Percentiles rank a stretch among this genome's conserved stretches.
Evolutionary conservation across 2,888 invertebrate genomes (phyloP).

Genomic region (Sipha maydis): DNA sequence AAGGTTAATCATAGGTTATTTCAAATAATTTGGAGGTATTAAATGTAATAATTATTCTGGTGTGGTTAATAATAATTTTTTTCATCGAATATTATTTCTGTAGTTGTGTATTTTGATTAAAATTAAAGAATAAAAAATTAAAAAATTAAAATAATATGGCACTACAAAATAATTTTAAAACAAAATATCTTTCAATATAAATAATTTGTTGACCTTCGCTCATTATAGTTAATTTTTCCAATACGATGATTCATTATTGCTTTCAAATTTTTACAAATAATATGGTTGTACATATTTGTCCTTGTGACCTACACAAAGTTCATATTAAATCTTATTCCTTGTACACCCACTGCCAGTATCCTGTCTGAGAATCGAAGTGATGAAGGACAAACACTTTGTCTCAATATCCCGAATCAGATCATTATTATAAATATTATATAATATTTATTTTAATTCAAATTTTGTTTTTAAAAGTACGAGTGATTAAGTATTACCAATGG

Average conservation of each 20-base stretch:
- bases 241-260: neutral
- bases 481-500: no score
- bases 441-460: no score
- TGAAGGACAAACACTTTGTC: neutral
- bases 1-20: no score
- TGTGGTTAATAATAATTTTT: no score
- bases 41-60: no score
- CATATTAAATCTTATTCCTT: neutral
- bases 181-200: neutral
- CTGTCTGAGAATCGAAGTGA: neutral
- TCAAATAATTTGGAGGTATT: no score
- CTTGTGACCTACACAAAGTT: constrained; percentile 1
- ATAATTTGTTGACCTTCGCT: neutral
- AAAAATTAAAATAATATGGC: neutral
- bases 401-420: neutral
- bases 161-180: neutral
- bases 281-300: neutral
- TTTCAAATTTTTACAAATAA: neutral
- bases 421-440: neutral
- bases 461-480: no score
- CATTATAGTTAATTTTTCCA: neutral
- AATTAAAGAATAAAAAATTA: neutral
- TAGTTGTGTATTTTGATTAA: neutral
- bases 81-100: no score
- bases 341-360: neutral